Base-by-base conservation (phyloP, 2,797 vertebrate genomes). In the Darevskia nairensis region DNA sequence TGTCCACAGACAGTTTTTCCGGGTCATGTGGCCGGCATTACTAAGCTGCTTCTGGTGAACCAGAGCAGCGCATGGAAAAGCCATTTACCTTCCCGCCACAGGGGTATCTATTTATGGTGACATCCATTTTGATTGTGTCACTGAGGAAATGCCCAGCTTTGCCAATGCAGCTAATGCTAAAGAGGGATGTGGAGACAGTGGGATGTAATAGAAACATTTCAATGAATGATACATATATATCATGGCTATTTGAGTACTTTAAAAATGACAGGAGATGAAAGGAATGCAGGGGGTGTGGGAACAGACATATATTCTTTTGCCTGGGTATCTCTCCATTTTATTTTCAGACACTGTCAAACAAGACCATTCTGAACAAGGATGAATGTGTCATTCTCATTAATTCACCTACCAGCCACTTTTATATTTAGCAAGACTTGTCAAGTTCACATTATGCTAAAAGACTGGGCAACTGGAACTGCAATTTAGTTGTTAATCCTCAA, bases 401-500 rank as follows among this genome's bases (percentile, higher is more conserved):
- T 89, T 76, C 78, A 86, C 78, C 71, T 86, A 86, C 44, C 10
- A 68, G 71, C 85, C 86, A 83, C 55, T 82, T 39, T 81, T 77
- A 84, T 87, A 59, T 83, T 85, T 90, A 92, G 59, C 85, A 94
- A 94, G 90, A 91, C 76, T 91, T 91, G 90, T 79, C 74, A 87
- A 89, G 72, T 80, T 90, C 66, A 80, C 27, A 84, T 84, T 90
- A 86, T 88, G 74, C 66, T 79, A 78, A 76, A 90, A 71, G n/a
- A 85, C 74, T 55, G 86, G 91, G 93, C 84, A 90, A 92, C 77
- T 80, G 82, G 35, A 95, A 94, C 90, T 91, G 80, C 88, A 92
- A 86, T 92, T 92, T 82, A 88, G 84, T 75, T 82, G 91, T 82
- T 95, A 95, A 95, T 95, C 93, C 93, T 82, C 92, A 94, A 46